phyloP scores from a whole-genome alignment of 92 coral and sea anemone species.

The Palythoa caribaeorum region DNA sequence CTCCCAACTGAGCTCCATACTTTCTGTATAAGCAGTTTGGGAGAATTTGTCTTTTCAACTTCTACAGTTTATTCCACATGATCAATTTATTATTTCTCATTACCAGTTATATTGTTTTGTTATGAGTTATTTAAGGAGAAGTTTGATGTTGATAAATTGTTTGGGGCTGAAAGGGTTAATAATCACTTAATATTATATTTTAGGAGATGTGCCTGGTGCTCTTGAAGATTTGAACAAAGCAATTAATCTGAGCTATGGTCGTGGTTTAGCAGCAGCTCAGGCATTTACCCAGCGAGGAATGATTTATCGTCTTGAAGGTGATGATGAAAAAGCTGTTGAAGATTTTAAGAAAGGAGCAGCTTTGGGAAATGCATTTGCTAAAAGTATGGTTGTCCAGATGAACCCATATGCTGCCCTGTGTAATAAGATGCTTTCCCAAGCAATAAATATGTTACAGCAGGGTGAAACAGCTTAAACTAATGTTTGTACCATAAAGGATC shows the following conservation, averaged over 20 bases:
- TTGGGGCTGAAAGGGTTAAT: too few relatives aligned
- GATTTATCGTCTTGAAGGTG: conserved; percentile 84
- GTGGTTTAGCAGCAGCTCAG: conserved; percentile 87
- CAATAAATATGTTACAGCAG: conserved; percentile 63
- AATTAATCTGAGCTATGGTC: conserved; percentile 72
- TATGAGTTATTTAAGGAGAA: too few relatives aligned
- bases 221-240: conserved; percentile 88
- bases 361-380: conserved; percentile 94
- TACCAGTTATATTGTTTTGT: too few relatives aligned
- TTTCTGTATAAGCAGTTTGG: too few relatives aligned
- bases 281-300: conserved; percentile 95
- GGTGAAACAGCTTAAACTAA: conserved; percentile 40
- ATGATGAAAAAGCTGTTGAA: conserved; percentile 71
- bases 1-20: too few relatives aligned
- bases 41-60: too few relatives aligned
- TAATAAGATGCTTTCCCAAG: conserved; percentile 94
- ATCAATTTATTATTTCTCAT: too few relatives aligned
- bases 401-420: conserved; percentile 99
- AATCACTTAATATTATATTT: background rate
- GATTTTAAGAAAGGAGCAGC: conserved; percentile 87
- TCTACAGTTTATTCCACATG: too few relatives aligned
- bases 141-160: too few relatives aligned
- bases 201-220: conserved; percentile 85
- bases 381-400: conserved; percentile 85
- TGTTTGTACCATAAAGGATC: background rate